A percentile compares a stretch with the other conserved stretches of the same genome.
Conservation (phyloP, 2,797 vertebrate species). For the Saguinus oedipus region DNA sequence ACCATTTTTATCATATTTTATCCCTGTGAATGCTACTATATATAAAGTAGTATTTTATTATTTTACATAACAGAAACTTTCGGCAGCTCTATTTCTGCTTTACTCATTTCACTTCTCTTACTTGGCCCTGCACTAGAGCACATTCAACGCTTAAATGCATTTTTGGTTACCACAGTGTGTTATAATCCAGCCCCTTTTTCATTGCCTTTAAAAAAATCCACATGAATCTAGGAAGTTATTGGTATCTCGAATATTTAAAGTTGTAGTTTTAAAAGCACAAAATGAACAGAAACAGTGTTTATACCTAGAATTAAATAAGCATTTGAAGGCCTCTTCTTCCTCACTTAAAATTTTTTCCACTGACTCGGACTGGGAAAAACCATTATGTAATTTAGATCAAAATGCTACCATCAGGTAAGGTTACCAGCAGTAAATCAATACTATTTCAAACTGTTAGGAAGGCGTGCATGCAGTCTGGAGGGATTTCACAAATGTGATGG, state of each 20-base stretch:
- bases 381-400: background rate
- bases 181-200: background rate
- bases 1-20: constrained; percentile 2
- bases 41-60: background rate
- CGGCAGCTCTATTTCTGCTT: background rate
- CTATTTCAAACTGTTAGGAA: background rate
- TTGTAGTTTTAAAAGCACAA: constrained; percentile 27
- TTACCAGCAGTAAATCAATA: background rate
- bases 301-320: background rate
- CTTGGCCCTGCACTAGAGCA: background rate
- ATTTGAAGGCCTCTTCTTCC: background rate
- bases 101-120: background rate
- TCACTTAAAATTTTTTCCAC: background rate
- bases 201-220: background rate
- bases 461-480: background rate
- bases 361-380: constrained; percentile 21
- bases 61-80: background rate
- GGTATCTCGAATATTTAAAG: background rate
- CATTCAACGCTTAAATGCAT: background rate
- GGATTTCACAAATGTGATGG: background rate
- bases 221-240: background rate
- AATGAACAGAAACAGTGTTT: background rate
- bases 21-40: background rate
- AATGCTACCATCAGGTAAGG: background rate
- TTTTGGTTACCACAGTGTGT: background rate